Evolutionary conservation across 2,888 invertebrate species (phyloP).

Genomic region (Tenthredo scrophulariae): DNA sequence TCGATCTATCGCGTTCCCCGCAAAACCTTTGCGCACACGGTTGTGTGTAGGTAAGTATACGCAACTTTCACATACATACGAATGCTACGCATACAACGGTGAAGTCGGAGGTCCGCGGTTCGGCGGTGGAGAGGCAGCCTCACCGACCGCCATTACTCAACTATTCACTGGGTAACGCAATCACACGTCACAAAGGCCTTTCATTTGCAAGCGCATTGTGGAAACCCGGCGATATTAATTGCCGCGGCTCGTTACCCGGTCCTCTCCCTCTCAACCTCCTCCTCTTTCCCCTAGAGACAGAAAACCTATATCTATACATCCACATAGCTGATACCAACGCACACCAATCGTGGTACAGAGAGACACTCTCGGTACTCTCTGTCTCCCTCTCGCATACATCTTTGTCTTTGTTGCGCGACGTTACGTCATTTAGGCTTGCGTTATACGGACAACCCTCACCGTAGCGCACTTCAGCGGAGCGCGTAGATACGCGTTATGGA

Average conservation of each 20-base stretch:
- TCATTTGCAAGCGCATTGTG: conserved; percentile 79
- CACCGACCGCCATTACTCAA: conserved; percentile 77
- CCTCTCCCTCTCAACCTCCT: conserved; percentile 60
- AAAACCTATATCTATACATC: conserved; percentile 18
- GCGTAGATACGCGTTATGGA: conserved; percentile 37
- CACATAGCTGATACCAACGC: neutral
- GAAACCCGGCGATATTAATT: conserved; percentile 78
- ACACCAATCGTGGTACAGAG: conserved; percentile 56
- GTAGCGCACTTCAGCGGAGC: neutral
- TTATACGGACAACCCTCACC: neutral
- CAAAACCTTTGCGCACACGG: conserved; percentile 25
- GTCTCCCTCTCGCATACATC: conserved; percentile 63
- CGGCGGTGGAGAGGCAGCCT: conserved; percentile 71
- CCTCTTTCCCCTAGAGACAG: conserved; percentile 41
- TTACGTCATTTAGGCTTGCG: neutral
- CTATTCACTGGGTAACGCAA: conserved; percentile 78
- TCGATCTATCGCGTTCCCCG: conserved; percentile 38
- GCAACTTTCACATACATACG: conserved; percentile 22
- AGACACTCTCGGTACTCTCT: conserved; percentile 62
- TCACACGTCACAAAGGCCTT: conserved; percentile 79
- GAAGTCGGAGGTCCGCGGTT: conserved; percentile 63
- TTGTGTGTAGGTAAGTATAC: neutral
- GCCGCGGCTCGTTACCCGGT: conserved; percentile 77
- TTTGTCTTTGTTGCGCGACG: conserved; percentile 56
- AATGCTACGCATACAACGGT: conserved; percentile 11